Evolutionary conservation across 2,888 invertebrate species (phyloP).

Genomic region (Achlya flavicornis): DNA sequence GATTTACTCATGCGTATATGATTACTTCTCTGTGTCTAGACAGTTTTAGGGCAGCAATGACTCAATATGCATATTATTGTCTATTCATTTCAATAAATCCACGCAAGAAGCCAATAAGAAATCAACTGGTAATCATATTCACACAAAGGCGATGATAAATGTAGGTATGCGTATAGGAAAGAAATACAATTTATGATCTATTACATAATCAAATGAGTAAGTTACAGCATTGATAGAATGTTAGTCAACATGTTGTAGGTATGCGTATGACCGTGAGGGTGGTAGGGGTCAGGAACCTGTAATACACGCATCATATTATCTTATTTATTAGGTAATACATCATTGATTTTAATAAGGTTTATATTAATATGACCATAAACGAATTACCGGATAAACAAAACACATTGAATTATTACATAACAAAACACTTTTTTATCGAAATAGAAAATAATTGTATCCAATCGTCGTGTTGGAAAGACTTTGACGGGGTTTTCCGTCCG

Average conservation of each 20-base stretch:
- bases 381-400: no score
- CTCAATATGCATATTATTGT: not conserved
- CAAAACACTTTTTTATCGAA: not conserved
- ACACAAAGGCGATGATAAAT: not conserved
- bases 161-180: not conserved
- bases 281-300: constrained; percentile 1
- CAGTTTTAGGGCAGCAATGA: not conserved
- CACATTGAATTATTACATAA: no score
- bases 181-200: constrained; percentile 3
- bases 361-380: not conserved
- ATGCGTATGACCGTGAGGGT: not conserved
- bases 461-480: no score
- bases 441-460: no score
- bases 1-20: not conserved
- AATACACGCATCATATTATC: not conserved
- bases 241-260: not conserved
- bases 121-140: not conserved
- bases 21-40: not conserved
- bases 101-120: not conserved
- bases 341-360: not conserved
- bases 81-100: not conserved
- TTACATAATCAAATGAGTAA: not conserved
- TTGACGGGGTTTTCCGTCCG: no score
- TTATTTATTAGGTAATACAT: not conserved
- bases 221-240: not conserved